Conservation (phyloP, 2,888 invertebrate genomes). For the Callyntrura sp. region DNA sequence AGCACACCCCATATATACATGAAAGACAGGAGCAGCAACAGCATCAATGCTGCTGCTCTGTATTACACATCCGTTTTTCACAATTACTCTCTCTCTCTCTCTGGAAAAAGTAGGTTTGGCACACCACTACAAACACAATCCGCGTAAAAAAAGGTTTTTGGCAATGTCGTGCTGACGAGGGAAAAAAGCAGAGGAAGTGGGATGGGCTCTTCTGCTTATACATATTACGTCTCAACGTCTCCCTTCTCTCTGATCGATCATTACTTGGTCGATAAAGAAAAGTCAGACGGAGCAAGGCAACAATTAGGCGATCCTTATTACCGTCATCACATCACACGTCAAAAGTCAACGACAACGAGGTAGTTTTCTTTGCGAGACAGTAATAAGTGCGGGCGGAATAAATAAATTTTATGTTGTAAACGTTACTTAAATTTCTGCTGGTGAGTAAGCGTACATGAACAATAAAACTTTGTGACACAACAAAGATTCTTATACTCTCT, state of each 20-base stretch:
- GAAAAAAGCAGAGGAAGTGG: constrained; percentile 67
- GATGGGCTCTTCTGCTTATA: constrained; percentile 62
- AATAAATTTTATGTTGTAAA: neutral
- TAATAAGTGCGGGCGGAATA: neutral
- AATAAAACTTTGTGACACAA: constrained; percentile 24
- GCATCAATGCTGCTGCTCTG: neutral
- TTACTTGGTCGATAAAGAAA: constrained; percentile 56
- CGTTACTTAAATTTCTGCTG: neutral
- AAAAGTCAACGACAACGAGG: neutral
- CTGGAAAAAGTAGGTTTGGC: constrained; percentile 74
- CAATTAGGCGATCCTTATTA: constrained; percentile 42
- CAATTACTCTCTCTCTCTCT: neutral
- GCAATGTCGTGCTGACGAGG: constrained; percentile 33
- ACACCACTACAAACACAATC: constrained; percentile 45
- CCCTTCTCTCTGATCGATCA: constrained; percentile 59
- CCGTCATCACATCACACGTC: constrained; percentile 42
- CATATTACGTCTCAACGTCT: constrained; percentile 1
- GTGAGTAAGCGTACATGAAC: neutral
- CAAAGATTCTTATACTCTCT: neutral
- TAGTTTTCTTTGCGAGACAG: neutral
- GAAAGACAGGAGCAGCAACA: constrained; percentile 22
- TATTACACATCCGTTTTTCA: constrained; percentile 13
- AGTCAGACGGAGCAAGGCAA: constrained; percentile 32
- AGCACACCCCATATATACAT: constrained; percentile 67
- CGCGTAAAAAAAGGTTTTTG: constrained; percentile 53